These are phyloP conservation scores for Campoletis raptor DNA, from an alignment of 2,888 invertebrate genomes.

Conservation along the genomic window DNA sequence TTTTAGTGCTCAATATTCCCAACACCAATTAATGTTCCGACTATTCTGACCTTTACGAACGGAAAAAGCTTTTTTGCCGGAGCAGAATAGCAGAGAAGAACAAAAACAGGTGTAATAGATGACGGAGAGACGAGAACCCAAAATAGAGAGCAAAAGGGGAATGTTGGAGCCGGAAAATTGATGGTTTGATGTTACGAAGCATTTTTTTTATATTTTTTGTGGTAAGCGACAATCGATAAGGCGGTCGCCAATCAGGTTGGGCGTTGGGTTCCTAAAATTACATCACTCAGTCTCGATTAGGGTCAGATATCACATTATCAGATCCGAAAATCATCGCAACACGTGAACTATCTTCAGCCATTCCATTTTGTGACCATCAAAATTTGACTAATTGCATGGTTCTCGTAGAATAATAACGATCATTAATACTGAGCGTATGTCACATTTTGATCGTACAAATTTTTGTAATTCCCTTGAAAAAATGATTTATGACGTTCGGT, in stretches of 20 bases:
- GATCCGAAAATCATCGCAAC: constrained; percentile 9
- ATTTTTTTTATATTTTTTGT: constrained; percentile 45
- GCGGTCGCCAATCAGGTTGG: constrained; percentile 23
- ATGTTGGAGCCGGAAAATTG: constrained; percentile 62
- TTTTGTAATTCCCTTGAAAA: not conserved
- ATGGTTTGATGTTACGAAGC: constrained; percentile 57
- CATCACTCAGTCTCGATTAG: constrained; percentile 43
- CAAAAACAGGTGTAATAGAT: constrained; percentile 3
- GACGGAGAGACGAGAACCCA: not conserved
- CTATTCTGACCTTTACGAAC: not conserved
- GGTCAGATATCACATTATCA: constrained; percentile 36
- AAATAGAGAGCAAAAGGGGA: constrained; percentile 2
- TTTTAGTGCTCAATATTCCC: not conserved
- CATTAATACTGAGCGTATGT: not conserved
- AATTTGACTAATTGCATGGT: not conserved
- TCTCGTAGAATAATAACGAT: not conserved
- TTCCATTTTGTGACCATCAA: not conserved
- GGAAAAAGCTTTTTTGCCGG: not conserved
- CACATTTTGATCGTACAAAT: not conserved
- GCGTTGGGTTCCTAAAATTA: constrained; percentile 27
- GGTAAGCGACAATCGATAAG: constrained; percentile 70
- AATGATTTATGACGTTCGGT: not conserved
- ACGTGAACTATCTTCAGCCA: not conserved
- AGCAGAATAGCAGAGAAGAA: not conserved
- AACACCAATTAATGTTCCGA: not conserved